A percentile compares a stretch with the other conserved stretches of the same genome.
Evolutionary conservation across 1,140 invertebrate genomes (phyloP).

Genomic region (Caenorhabditis brenneri): DNA sequence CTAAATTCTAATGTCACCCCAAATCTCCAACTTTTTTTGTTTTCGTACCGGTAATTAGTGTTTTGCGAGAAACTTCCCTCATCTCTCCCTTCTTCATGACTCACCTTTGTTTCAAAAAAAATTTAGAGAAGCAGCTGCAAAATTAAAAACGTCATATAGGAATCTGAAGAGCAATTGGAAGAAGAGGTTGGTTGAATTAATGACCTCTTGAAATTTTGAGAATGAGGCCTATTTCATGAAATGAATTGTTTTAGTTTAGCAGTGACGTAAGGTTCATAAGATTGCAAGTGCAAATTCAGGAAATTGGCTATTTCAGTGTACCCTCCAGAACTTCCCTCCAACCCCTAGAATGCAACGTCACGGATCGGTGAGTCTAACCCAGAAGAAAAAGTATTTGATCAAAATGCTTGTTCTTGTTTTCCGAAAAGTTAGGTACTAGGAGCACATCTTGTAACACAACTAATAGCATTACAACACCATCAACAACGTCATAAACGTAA

Average conservation of each 20-base stretch:
- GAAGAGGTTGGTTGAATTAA: background rate
- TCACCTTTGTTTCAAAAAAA: background rate
- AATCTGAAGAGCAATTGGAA: background rate
- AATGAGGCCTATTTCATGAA: background rate
- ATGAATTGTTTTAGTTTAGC: background rate
- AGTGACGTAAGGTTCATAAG: background rate
- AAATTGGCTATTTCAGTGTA: conserved; percentile 35
- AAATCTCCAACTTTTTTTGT: too few species aligned
- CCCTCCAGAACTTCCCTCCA: conserved; percentile 25
- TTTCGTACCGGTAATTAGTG: too few species aligned
- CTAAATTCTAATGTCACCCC: too few species aligned
- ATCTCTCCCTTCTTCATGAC: too few species aligned
- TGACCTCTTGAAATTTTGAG: background rate
- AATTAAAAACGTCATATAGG: background rate
- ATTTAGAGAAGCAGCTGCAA: background rate
- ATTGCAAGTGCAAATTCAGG: conserved; percentile 16
- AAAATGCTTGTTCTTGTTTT: conserved; percentile 32
- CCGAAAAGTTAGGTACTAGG: background rate
- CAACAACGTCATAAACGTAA: conserved; percentile 32
- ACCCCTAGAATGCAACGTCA: background rate
- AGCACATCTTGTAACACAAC: background rate
- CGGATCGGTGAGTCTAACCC: background rate
- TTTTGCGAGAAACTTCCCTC: too few species aligned
- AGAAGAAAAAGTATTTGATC: background rate
- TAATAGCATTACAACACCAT: conserved; percentile 30